These are phyloP conservation scores for Pangasius sanitwongsei DNA, from an alignment of 2,797 vertebrate genomes.

Conservation along the genomic window DNA sequence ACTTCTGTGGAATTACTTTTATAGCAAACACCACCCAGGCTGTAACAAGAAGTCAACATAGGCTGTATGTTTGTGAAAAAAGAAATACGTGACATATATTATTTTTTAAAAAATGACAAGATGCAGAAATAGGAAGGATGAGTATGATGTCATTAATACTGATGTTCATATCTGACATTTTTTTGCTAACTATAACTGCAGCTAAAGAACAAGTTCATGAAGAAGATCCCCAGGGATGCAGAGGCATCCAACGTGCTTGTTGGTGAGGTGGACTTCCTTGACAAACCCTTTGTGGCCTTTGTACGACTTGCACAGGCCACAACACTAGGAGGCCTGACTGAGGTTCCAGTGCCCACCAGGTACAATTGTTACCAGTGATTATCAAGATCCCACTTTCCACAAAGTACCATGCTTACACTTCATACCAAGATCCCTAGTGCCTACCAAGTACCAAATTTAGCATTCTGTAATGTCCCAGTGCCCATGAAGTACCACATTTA, in stretches of 20 bases:
- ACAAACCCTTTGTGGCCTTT: constrained; percentile 93
- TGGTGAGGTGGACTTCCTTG: constrained; percentile 94
- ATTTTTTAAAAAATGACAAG: not conserved
- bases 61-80: not conserved
- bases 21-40: not conserved
- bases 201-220: constrained; percentile 98
- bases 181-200: constrained; percentile 54
- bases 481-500: not conserved
- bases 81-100: not conserved
- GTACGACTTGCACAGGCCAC: constrained; percentile 90
- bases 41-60: no score
- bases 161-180: not conserved
- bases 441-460: not conserved
- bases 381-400: not conserved
- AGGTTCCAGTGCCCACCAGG: constrained; percentile 97
- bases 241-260: constrained; percentile 96
- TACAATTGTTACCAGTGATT: constrained; percentile 53
- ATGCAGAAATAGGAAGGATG: not conserved
- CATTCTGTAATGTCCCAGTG: not conserved
- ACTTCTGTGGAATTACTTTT: not conserved
- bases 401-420: not conserved
- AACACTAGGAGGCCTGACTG: constrained; percentile 90
- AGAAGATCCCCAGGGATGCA: constrained; percentile 96
- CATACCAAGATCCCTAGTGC: not conserved
- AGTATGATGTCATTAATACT: not conserved